A percentile compares a stretch with the other conserved stretches of the same genome.
phyloP scores from a whole-genome alignment of 1,140 invertebrate species.

The Battus philenor region DNA sequence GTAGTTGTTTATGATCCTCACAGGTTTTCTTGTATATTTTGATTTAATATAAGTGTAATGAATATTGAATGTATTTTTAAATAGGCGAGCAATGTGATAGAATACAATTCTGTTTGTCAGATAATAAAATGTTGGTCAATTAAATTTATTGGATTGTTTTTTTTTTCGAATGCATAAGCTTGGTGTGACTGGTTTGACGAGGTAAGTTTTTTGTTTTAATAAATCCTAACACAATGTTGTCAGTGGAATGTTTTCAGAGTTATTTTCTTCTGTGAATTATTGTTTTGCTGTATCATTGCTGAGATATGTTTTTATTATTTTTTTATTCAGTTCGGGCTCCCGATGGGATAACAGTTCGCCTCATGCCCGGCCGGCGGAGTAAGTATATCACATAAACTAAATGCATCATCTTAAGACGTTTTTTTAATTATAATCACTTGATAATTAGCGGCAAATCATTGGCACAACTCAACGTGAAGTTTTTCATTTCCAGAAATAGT shows the following conservation, averaged over 20 bases:
- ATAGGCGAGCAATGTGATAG: constrained; percentile 13
- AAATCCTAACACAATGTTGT: constrained; percentile 35
- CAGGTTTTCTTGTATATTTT: constrained; percentile 13
- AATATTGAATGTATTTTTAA: neutral
- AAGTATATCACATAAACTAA: constrained; percentile 53
- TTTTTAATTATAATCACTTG: too few species aligned
- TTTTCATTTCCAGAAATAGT: constrained; percentile 71
- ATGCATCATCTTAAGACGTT: neutral
- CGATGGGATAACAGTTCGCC: constrained; percentile 70
- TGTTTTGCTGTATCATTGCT: neutral
- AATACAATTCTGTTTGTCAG: constrained; percentile 6
- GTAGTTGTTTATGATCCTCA: constrained; percentile 4
- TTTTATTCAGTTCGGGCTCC: constrained; percentile 64
- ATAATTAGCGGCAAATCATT: constrained; percentile 21
- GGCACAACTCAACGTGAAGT: constrained; percentile 34
- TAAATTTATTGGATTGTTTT: constrained; percentile 10
- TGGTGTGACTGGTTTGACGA: constrained; percentile 11
- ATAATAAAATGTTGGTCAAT: constrained; percentile 18
- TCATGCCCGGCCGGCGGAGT: constrained; percentile 72
- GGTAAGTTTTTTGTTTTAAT: constrained; percentile 35
- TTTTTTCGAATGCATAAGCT: constrained; percentile 12
- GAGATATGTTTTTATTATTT: constrained; percentile 27
- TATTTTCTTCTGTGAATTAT: constrained; percentile 9
- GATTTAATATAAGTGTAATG: neutral
- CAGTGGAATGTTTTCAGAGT: constrained; percentile 31